phyloP scores from a whole-genome alignment of 2,888 invertebrate genomes.

The Drosophila nr. perissopoda region DNA sequence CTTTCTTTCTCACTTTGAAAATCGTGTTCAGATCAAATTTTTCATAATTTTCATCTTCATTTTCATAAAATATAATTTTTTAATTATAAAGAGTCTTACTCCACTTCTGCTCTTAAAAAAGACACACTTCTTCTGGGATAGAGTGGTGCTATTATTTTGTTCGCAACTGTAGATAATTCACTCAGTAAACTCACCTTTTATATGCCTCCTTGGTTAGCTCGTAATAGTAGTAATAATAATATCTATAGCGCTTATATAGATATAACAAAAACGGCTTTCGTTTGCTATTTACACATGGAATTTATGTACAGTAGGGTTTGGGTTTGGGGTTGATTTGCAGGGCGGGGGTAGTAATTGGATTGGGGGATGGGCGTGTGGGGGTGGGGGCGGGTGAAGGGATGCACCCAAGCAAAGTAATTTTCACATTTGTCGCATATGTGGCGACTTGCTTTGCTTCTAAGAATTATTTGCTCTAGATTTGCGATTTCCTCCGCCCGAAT shows the following conservation, averaged over 20 bases:
- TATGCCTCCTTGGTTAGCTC: conserved; percentile 76
- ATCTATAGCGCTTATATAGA: conserved; percentile 74
- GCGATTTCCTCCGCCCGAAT: conserved; percentile 71
- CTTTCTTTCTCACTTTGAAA: background rate
- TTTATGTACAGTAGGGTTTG: conserved; percentile 63
- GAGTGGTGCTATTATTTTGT: background rate
- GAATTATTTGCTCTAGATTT: conserved; percentile 82
- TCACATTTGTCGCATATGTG: conserved; percentile 67
- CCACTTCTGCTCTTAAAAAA: background rate
- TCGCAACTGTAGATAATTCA: background rate
- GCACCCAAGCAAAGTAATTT: conserved; percentile 34
- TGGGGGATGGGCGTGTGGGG: too few relatives aligned
- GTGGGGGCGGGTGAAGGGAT: background rate
- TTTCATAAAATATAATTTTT: too few relatives aligned
- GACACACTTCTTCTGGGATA: background rate
- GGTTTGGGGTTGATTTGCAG: background rate
- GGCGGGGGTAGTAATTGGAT: background rate
- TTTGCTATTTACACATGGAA: conserved; percentile 77
- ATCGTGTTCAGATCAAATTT: too few relatives aligned
- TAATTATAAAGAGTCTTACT: background rate
- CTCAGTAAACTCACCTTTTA: conserved; percentile 52
- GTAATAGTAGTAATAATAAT: conserved; percentile 33
- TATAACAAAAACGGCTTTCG: conserved; percentile 66
- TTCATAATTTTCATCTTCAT: too few relatives aligned
- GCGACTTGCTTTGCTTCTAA: conserved; percentile 58